A percentile compares a stretch with the other conserved stretches of the same genome.
Conservation (phyloP, 2,888 invertebrate species). For the Sisyra terminalis region DNA sequence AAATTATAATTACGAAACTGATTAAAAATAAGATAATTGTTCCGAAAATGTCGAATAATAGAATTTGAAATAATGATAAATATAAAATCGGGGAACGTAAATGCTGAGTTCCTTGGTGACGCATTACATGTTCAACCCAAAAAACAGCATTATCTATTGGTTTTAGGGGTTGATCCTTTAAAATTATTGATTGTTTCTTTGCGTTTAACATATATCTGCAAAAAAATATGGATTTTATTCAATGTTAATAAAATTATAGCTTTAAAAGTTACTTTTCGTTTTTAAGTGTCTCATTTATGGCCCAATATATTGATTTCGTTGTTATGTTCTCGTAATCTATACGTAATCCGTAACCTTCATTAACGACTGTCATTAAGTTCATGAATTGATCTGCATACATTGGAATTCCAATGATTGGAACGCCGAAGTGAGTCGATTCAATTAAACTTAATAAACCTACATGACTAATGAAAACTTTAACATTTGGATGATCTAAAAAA, state of each 20-base stretch:
- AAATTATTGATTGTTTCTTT: not conserved
- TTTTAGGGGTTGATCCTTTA: conserved; percentile 7
- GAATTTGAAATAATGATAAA: conserved; percentile 12
- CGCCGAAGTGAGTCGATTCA: conserved; percentile 32
- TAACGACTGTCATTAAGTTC: conserved; percentile 27
- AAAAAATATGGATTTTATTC: not conserved
- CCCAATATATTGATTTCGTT: conserved; percentile 23
- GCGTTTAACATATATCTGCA: conserved; percentile 5
- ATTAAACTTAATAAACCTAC: conserved; percentile 37
- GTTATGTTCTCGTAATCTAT: conserved; percentile 24
- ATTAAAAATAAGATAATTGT: conserved; percentile 5
- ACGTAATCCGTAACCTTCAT: conserved; percentile 24
- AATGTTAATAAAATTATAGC: too few species aligned
- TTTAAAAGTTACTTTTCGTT: conserved; percentile 6
- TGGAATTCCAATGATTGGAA: conserved; percentile 33
- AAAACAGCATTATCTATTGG: conserved; percentile 10
- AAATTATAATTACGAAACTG: not conserved
- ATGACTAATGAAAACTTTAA: conserved; percentile 34
- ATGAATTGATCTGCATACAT: conserved; percentile 33
- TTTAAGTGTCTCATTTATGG: conserved; percentile 21
- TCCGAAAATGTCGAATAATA: conserved; percentile 12
- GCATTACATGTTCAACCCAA: conserved; percentile 11
- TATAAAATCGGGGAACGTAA: conserved; percentile 8
- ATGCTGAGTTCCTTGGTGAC: conserved; percentile 10
- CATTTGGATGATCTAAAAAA: conserved; percentile 6